A percentile compares a stretch with the other conserved stretches of the same genome.
These are phyloP conservation scores for Chironomus riparius DNA, from an alignment of 2,888 invertebrate species.

Conservation along the genomic window DNA sequence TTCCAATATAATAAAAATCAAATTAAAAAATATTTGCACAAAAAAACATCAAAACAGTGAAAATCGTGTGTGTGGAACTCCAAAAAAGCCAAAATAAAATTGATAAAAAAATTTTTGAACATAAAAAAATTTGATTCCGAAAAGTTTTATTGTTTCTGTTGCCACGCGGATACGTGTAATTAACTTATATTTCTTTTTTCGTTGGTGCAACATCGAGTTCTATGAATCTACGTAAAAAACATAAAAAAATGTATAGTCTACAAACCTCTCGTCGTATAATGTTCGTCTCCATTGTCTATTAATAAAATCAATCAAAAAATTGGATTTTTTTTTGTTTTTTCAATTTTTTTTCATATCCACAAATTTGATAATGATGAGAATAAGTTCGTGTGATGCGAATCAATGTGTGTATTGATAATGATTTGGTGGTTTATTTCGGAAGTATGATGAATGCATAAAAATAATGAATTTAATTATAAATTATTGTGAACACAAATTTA, in stretches of 20 bases:
- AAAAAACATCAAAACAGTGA: background rate
- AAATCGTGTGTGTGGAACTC: background rate
- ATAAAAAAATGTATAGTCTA: background rate
- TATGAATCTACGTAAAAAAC: background rate
- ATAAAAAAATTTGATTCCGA: background rate
- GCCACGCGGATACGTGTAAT: no score
- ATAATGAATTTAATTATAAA: constrained; percentile 4
- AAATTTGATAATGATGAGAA: background rate
- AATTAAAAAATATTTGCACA: background rate
- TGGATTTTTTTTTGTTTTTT: constrained; percentile 15
- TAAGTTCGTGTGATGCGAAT: background rate
- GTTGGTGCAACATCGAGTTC: background rate
- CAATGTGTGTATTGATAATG: background rate
- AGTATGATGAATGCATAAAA: background rate
- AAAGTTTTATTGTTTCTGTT: background rate
- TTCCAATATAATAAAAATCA: background rate
- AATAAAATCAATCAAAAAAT: constrained; percentile 11
- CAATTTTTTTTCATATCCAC: background rate
- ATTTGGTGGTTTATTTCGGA: background rate
- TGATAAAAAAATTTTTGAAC: background rate
- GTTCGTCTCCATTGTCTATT: constrained; percentile 20
- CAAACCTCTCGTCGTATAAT: constrained; percentile 18
- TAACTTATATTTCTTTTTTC: background rate
- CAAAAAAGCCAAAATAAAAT: background rate
- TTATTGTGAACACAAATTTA: constrained; percentile 8